phyloP scores from a whole-genome alignment of 2,113 vertebrate species.

The Siphamia tubifer region DNA sequence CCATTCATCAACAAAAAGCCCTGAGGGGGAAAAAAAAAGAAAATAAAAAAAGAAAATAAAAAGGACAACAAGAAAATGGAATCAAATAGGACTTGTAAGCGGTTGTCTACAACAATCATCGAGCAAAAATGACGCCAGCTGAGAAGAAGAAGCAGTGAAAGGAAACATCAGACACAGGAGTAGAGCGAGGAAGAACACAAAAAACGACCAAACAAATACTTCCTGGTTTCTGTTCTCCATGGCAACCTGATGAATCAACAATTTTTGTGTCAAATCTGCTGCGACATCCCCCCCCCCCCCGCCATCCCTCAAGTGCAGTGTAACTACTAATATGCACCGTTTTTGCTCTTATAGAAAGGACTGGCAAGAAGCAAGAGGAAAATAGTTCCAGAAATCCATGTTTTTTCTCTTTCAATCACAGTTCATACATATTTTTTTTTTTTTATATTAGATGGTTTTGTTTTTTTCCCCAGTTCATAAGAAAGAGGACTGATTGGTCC shows the following conservation, averaged over 20 bases:
- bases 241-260: slow-evolving; percentile 40
- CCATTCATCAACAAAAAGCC: slow-evolving; percentile 45
- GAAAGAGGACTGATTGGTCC: slow-evolving; percentile 68
- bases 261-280: background rate
- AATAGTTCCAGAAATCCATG: slow-evolving; percentile 47
- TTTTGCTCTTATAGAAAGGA: slow-evolving; percentile 46
- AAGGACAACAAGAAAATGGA: slow-evolving; percentile 34
- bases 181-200: slow-evolving; percentile 26
- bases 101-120: slow-evolving; percentile 40
- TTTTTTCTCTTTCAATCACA: slow-evolving; percentile 57
- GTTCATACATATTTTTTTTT: slow-evolving; percentile 53
- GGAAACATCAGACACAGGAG: slow-evolving; percentile 28
- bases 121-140: slow-evolving; percentile 35
- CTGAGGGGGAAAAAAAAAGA: slow-evolving; percentile 71
- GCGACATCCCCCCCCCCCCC: background rate
- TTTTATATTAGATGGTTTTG: slow-evolving; percentile 21
- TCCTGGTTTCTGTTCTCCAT: slow-evolving; percentile 52
- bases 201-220: slow-evolving; percentile 31
- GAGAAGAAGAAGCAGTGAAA: slow-evolving; percentile 16
- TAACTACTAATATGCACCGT: slow-evolving; percentile 39
- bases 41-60: slow-evolving; percentile 42
- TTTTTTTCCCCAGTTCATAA: slow-evolving; percentile 78
- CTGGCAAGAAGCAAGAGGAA: slow-evolving; percentile 61
- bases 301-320: slow-evolving; percentile 49
- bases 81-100: slow-evolving; percentile 39